Conservation (phyloP, 2,113 vertebrate species). For the Eptatretus burgeri region DNA sequence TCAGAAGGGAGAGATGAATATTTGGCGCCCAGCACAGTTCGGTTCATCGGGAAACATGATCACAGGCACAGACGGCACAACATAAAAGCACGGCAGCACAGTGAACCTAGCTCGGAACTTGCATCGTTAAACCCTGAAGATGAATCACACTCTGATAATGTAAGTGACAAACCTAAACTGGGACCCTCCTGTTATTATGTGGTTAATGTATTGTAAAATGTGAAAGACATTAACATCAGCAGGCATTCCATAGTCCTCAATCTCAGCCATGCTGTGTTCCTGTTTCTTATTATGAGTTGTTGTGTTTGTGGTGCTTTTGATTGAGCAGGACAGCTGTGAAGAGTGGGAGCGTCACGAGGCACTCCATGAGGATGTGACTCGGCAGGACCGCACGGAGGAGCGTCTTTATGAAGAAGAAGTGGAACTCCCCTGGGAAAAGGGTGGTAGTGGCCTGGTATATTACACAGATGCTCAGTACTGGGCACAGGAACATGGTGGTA, state of each 20-base stretch:
- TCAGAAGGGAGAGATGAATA: too few species aligned
- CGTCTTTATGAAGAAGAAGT: slow-evolving; percentile 69
- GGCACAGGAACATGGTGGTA: slow-evolving; percentile 64
- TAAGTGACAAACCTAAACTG: slow-evolving; percentile 17
- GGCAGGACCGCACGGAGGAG: slow-evolving; percentile 50
- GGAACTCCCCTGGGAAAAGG: slow-evolving; percentile 93
- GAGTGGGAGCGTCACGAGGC: slow-evolving; percentile 88
- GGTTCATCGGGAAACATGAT: slow-evolving; percentile 31
- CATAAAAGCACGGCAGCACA: slow-evolving; percentile 4
- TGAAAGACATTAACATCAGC: too few species aligned
- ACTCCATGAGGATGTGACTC: slow-evolving; percentile 51
- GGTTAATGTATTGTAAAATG: too few species aligned
- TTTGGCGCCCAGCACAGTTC: too few species aligned
- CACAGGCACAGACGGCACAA: slow-evolving; percentile 13
- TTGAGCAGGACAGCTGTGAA: slow-evolving; percentile 48
- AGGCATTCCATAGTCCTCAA: too few species aligned
- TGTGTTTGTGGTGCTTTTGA: slow-evolving; percentile 12
- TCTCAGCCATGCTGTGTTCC: too few species aligned
- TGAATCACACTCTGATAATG: slow-evolving; percentile 32
- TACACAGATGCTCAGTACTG: slow-evolving; percentile 87
- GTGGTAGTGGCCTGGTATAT: slow-evolving; percentile 70
- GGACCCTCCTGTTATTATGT: too few species aligned
- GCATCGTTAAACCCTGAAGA: slow-evolving; percentile 12
- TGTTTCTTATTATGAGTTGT: neutral
- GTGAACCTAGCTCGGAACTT: slow-evolving; percentile 9